Evolutionary conservation across 2,113 vertebrate genomes (phyloP).

Genomic region (Hippoglossus stenolepis): DNA sequence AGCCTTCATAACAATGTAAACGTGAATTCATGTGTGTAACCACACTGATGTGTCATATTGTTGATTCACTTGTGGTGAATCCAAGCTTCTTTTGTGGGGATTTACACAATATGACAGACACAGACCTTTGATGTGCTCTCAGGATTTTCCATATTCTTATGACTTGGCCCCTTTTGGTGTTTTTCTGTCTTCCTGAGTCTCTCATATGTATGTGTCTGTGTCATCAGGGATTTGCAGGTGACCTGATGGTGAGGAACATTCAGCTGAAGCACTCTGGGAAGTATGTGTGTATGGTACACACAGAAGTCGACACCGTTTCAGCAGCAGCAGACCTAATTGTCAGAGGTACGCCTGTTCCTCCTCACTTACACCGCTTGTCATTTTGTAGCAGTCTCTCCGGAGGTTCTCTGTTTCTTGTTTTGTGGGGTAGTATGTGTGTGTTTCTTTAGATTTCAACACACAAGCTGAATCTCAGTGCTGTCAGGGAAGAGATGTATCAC

Average conservation of each 20-base stretch:
- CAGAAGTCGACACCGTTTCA: slow-evolving; percentile 89
- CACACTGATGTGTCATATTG: background rate
- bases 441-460: slow-evolving; percentile 5
- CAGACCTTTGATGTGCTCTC: slow-evolving; percentile 8
- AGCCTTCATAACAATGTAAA: slow-evolving; percentile 19
- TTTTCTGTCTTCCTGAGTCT: slow-evolving; percentile 8
- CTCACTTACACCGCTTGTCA: slow-evolving; percentile 20
- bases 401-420: slow-evolving; percentile 11
- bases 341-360: slow-evolving; percentile 83
- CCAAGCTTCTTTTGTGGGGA: slow-evolving; percentile 20
- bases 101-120: slow-evolving; percentile 20
- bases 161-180: background rate
- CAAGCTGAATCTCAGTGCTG: background rate
- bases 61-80: slow-evolving; percentile 4
- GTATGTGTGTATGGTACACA: slow-evolving; percentile 88
- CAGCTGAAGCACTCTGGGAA: slow-evolving; percentile 91
- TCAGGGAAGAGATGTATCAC: slow-evolving; percentile 13
- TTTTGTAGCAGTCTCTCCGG: background rate
- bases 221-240: slow-evolving; percentile 87
- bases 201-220: slow-evolving; percentile 4
- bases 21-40: slow-evolving; percentile 43
- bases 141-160: slow-evolving; percentile 18
- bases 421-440: background rate
- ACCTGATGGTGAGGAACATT: slow-evolving; percentile 93
- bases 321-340: slow-evolving; percentile 87